These are phyloP conservation scores for Thaumatotibia leucotreta DNA, from an alignment of 1,140 invertebrate genomes.

Conservation along the genomic window DNA sequence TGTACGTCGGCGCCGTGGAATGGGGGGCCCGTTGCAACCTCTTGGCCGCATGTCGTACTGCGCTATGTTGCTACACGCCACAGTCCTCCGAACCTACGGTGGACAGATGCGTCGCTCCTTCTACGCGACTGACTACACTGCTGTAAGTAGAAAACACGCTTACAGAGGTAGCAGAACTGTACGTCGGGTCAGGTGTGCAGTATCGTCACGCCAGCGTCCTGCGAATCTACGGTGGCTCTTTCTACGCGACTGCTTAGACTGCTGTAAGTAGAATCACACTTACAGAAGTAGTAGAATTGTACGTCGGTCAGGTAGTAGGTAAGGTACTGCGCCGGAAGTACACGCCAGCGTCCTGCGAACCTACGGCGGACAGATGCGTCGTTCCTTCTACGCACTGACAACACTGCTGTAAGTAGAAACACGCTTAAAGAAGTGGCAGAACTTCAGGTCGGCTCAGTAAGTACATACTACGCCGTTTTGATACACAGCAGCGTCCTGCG, in stretches of 20 bases:
- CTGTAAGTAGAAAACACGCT: too few relatives aligned
- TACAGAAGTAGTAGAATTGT: too few relatives aligned
- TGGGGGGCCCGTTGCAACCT: slow-evolving; percentile 66
- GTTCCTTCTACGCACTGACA: slow-evolving; percentile 66
- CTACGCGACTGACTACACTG: slow-evolving; percentile 66
- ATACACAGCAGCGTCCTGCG: too few relatives aligned
- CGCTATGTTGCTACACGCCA: slow-evolving; percentile 63
- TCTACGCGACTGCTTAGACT: too few relatives aligned
- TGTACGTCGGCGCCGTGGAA: slow-evolving; percentile 56
- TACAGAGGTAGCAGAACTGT: too few relatives aligned
- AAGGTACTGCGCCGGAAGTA: slow-evolving; percentile 63
- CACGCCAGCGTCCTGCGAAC: slow-evolving; percentile 62
- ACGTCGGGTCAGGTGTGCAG: too few relatives aligned
- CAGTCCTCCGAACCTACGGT: slow-evolving; percentile 59
- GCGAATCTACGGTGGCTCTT: too few relatives aligned
- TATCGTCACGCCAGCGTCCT: too few relatives aligned
- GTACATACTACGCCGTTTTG: too few relatives aligned
- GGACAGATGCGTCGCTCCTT: slow-evolving; percentile 64
- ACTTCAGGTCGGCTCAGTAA: too few relatives aligned
- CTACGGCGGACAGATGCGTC: slow-evolving; percentile 62
- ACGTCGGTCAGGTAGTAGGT: slow-evolving; percentile 57
- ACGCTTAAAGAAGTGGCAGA: too few relatives aligned
- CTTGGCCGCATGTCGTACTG: slow-evolving; percentile 62
- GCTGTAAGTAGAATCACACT: too few relatives aligned
- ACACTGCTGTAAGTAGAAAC: slow-evolving; percentile 65